These are phyloP conservation scores for Hippopotamus amphibius DNA, from an alignment of 2,113 vertebrate species.

Conservation along the genomic window DNA sequence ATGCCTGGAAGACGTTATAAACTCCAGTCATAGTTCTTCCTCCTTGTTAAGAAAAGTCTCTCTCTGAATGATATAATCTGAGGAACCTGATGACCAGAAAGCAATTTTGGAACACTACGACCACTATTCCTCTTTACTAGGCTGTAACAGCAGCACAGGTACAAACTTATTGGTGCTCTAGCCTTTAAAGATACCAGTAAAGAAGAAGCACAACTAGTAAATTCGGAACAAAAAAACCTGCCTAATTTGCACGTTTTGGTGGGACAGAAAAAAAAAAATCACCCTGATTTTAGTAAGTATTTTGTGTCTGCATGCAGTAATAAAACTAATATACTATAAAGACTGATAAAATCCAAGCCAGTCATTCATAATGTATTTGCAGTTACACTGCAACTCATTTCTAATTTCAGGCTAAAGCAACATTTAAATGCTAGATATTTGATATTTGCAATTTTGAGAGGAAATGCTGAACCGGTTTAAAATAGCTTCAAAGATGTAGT, in stretches of 20 bases:
- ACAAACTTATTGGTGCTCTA: slow-evolving; percentile 2
- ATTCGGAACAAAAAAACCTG: slow-evolving; percentile 24
- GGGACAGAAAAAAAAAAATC: slow-evolving; percentile 43
- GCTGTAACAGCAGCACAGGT: background rate
- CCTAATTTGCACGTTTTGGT: slow-evolving; percentile 25
- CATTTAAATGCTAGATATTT: slow-evolving; percentile 49
- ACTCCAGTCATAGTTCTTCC: slow-evolving; percentile 27
- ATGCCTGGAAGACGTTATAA: slow-evolving; percentile 64
- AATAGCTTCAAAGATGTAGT: slow-evolving; percentile 57
- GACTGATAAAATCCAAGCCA: slow-evolving; percentile 65
- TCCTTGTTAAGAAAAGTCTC: slow-evolving; percentile 71
- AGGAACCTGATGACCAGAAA: slow-evolving; percentile 74
- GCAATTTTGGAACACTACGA: slow-evolving; percentile 38
- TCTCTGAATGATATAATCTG: slow-evolving; percentile 63
- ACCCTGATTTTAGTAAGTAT: slow-evolving; percentile 68
- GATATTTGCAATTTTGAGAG: slow-evolving; percentile 57
- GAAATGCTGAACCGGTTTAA: slow-evolving; percentile 73
- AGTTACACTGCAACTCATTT: slow-evolving; percentile 40
- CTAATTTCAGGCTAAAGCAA: background rate
- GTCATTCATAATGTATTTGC: slow-evolving; percentile 47
- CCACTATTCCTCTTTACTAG: background rate
- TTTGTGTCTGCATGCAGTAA: slow-evolving; percentile 4
- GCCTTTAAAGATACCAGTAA: background rate
- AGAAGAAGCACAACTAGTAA: background rate
- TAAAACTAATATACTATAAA: slow-evolving; percentile 69